Percentiles rank a stretch among this genome's conserved stretches.
Conservation (phyloP, 1,140 invertebrate species). For the Procambarus clarkii region DNA sequence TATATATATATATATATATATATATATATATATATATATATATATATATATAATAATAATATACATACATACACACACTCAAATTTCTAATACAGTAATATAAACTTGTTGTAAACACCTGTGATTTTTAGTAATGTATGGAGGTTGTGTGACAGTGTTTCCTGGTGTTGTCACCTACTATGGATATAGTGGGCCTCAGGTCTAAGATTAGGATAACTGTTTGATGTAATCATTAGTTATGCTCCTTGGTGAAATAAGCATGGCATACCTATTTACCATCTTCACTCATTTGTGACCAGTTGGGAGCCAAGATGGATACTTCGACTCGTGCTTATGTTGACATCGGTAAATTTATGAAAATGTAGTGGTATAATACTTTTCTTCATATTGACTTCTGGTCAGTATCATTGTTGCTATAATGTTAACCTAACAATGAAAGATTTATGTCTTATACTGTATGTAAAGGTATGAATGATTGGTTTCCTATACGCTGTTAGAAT, state of each 20-base stretch:
- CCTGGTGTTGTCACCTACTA: slow-evolving; percentile 31
- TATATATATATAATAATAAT: too few relatives aligned
- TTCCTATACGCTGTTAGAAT: too few relatives aligned
- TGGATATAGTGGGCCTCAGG: slow-evolving; percentile 30
- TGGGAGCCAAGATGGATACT: background rate
- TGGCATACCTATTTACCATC: background rate
- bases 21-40: too few relatives aligned
- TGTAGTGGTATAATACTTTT: background rate
- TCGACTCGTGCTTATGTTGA: background rate
- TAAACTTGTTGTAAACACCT: background rate
- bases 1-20: too few relatives aligned
- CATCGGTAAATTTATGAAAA: background rate
- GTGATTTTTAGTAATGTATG: background rate
- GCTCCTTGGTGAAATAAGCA: background rate
- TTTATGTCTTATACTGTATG: too few relatives aligned
- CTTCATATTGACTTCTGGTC: background rate
- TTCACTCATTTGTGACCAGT: background rate
- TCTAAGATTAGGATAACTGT: background rate
- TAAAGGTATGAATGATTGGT: too few relatives aligned
- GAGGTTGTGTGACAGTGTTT: slow-evolving; percentile 6
- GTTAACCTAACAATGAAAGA: too few relatives aligned
- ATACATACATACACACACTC: too few relatives aligned
- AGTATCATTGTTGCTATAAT: background rate
- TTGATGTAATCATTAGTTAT: background rate
- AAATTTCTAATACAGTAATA: too few relatives aligned